Evolutionary conservation across 1,140 invertebrate species (phyloP), one percentile per base, ranked within the genome.

Genomic region (Cherax quadricarinatus): DNA sequence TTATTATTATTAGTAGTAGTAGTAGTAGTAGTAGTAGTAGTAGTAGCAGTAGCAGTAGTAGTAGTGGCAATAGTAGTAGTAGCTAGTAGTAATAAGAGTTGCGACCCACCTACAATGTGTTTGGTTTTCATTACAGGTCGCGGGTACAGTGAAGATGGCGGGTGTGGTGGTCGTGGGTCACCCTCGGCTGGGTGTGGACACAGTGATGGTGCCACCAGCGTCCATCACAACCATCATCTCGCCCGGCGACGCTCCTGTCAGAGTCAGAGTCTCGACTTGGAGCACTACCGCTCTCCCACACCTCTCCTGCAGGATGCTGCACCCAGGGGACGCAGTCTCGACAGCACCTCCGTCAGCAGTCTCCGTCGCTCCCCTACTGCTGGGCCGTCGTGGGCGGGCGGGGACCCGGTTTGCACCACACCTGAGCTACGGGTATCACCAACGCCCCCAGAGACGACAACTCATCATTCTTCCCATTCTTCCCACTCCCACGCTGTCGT

Each of bases 221-320:
- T 88, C 24, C 87, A 81, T 30, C 57, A n/a, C 87, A 9, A 57
- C 66, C 82, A 84, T 18, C 82, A n/a, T 4, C 83, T 78, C 41
- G 75, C 89, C 7, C 82, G 89, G n/a, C 83, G 89, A 53, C 70
- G 83, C 51, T 91, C 89, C 70, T 91, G 89, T 70, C 89, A 91
- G 73, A 85, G 82, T 53, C 89, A 91, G 18, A 91, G 89, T 70
- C 89, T 91, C 16, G 89, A 91, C 82, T 83, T 91, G 82, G 89
- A 86, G 80, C 48, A 83, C 80, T 89, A 89, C 80, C 80, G 80
- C 41, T 87, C 30, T 14, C n/a, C 89, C 3, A 78, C 82, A 70
- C 89, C 82, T 51, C 70, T 84, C 21, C 82, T 85, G 51, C 89
- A 86, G 70, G 89, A 91, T 4, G 89, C 21, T 16, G 82, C 73